Percentiles rank a stretch among this genome's conserved stretches.
Evolutionary conservation across 2,888 invertebrate genomes (phyloP).

Genomic region (Apotomis capreana): DNA sequence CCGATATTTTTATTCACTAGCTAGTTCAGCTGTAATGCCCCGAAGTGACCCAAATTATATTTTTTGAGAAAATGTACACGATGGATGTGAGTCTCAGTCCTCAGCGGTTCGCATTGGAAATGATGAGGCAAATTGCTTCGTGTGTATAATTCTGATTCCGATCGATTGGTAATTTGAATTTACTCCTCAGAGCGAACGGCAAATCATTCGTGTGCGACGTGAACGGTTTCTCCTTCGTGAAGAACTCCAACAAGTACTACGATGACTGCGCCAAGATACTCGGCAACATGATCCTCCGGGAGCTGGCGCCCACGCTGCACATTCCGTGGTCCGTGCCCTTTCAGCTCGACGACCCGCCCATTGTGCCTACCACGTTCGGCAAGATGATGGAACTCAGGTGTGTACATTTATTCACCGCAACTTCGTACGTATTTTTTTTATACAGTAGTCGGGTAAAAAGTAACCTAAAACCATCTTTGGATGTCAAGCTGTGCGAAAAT

Average conservation of each 20-base stretch:
- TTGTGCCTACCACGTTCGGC: conserved; percentile 99
- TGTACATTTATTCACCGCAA: conserved; percentile 72
- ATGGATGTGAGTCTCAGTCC: too few relatives aligned
- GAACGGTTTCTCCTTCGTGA: conserved; percentile 99
- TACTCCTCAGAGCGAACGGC: conserved; percentile 92
- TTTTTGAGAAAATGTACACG: too few relatives aligned
- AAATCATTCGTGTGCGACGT: conserved; percentile 99
- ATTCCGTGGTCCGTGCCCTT: conserved; percentile 99
- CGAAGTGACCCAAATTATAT: too few relatives aligned
- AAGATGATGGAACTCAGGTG: conserved; percentile 93
- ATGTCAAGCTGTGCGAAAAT: too few relatives aligned
- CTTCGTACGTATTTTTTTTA: background rate
- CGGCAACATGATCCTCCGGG: conserved; percentile 98
- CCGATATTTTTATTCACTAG: too few relatives aligned
- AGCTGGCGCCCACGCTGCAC: conserved; percentile 96
- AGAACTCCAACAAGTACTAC: conserved; percentile 99
- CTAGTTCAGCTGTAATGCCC: too few relatives aligned
- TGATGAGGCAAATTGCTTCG: too few relatives aligned
- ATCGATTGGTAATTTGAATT: background rate
- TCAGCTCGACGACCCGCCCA: conserved; percentile 98
- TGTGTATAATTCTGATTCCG: too few relatives aligned
- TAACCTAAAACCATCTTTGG: too few relatives aligned
- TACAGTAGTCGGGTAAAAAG: too few relatives aligned
- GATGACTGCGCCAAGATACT: conserved; percentile 99
- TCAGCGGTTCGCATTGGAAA: too few relatives aligned